These are phyloP conservation scores for Piscicola geometra DNA, from an alignment of 2,888 invertebrate species.

Conservation along the genomic window DNA sequence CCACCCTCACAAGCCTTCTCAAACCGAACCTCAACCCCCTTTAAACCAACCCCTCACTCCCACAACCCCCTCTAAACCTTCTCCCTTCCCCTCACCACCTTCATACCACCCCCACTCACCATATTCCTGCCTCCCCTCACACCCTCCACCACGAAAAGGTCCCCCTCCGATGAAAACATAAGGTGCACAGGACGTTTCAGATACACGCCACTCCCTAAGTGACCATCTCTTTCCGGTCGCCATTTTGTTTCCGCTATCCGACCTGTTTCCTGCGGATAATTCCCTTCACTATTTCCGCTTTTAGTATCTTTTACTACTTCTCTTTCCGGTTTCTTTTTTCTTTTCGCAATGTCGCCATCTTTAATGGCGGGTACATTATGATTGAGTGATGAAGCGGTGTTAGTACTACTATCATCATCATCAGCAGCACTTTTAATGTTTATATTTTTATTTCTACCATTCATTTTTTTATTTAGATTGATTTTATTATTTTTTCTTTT, in stretches of 20 bases:
- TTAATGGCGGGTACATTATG: not conserved
- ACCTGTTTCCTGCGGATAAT: not conserved
- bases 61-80: too few relatives aligned
- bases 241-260: not conserved
- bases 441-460: not conserved
- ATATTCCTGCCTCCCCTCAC: slow-evolving; percentile 85
- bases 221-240: slow-evolving; percentile 16
- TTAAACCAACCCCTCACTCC: too few relatives aligned
- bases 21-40: too few relatives aligned
- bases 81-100: too few relatives aligned
- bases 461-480: not conserved
- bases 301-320: too few relatives aligned
- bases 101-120: slow-evolving; percentile 36
- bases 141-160: slow-evolving; percentile 86
- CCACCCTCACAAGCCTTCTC: too few relatives aligned
- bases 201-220: slow-evolving; percentile 75
- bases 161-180: slow-evolving; percentile 84
- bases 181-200: slow-evolving; percentile 82
- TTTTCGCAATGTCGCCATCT: not conserved
- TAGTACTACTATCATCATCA: not conserved
- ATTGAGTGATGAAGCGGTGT: not conserved
- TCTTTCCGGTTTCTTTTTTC: not conserved
- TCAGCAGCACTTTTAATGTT: not conserved
- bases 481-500: not conserved
- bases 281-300: not conserved